Percentiles rank a stretch among this genome's conserved stretches.
phyloP scores from a whole-genome alignment of 2,113 vertebrate species.

The Forbesichthys papilliferus region DNA sequence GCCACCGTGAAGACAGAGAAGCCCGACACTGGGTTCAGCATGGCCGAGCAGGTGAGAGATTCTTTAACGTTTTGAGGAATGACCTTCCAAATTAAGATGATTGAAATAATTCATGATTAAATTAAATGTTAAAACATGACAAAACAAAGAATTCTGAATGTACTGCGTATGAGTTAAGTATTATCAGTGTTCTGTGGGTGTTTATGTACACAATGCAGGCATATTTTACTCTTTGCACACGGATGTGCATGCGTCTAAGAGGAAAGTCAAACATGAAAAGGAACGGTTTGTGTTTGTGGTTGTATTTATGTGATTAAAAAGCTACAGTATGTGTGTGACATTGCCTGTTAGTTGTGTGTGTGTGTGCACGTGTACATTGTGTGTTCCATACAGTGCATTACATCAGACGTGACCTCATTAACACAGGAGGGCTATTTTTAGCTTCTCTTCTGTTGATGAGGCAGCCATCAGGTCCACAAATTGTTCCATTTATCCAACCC shows the following conservation, averaged over 20 bases:
- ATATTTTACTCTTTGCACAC: too few species aligned
- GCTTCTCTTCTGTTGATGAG: constrained; percentile 59
- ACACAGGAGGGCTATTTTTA: constrained; percentile 65
- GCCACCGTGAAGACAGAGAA: constrained; percentile 85
- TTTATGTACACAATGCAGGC: too few species aligned
- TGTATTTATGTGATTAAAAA: background rate
- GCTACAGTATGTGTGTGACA: background rate
- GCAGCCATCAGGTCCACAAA: constrained; percentile 16
- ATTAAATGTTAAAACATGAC: too few species aligned
- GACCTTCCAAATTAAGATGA: too few species aligned
- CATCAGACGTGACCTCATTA: constrained; percentile 76
- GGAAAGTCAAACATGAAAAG: too few species aligned
- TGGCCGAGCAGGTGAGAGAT: constrained; percentile 84
- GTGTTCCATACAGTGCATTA: constrained; percentile 37
- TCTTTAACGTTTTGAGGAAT: background rate
- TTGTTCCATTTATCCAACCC: background rate
- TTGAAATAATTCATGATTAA: too few species aligned
- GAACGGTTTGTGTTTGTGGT: background rate
- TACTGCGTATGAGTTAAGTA: too few species aligned
- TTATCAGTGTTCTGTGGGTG: too few species aligned
- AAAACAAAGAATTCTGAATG: too few species aligned
- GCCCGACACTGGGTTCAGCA: constrained; percentile 84
- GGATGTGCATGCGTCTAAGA: too few species aligned
- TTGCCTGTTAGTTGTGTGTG: background rate
- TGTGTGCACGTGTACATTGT: background rate